A percentile compares a stretch with the other conserved stretches of the same genome.
Evolutionary conservation across 2,888 invertebrate genomes (phyloP).

Genomic region (Glyphotaelius pellucidus): DNA sequence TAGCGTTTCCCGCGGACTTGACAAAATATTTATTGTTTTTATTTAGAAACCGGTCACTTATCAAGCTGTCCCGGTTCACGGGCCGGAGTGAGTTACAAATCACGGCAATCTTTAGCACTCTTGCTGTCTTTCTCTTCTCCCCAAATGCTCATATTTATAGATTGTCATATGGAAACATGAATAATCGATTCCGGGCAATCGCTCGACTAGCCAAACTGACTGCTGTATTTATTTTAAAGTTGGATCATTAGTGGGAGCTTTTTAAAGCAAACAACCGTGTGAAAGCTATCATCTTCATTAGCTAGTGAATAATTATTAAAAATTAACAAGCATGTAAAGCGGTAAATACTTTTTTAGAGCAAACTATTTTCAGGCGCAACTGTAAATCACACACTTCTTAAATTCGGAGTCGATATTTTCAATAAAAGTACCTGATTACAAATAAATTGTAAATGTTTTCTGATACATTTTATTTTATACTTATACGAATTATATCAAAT

Average conservation of each 20-base stretch:
- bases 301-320: neutral
- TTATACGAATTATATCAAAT: no score
- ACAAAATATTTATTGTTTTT: constrained; percentile 61
- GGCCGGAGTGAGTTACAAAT: constrained; percentile 30
- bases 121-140: neutral
- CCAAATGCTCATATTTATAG: constrained; percentile 20
- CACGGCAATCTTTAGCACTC: constrained; percentile 30
- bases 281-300: constrained; percentile 2
- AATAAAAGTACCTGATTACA: neutral
- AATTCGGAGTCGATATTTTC: neutral
- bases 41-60: constrained; percentile 54
- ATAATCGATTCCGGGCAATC: constrained; percentile 30
- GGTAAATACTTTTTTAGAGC: neutral
- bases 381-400: neutral
- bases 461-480: no score
- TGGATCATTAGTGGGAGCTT: constrained; percentile 3
- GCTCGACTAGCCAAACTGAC: neutral
- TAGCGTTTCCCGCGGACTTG: constrained; percentile 20
- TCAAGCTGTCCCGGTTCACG: constrained; percentile 39
- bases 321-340: neutral
- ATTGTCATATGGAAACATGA: constrained; percentile 16
- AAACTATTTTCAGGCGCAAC: neutral
- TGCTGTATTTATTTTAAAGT: constrained; percentile 6
- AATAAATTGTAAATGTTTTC: no score
- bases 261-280: neutral